Percentiles rank a stretch among this genome's conserved stretches.
Evolutionary conservation across 1,140 invertebrate species (phyloP).

Genomic region (Drosophila busckii): DNA sequence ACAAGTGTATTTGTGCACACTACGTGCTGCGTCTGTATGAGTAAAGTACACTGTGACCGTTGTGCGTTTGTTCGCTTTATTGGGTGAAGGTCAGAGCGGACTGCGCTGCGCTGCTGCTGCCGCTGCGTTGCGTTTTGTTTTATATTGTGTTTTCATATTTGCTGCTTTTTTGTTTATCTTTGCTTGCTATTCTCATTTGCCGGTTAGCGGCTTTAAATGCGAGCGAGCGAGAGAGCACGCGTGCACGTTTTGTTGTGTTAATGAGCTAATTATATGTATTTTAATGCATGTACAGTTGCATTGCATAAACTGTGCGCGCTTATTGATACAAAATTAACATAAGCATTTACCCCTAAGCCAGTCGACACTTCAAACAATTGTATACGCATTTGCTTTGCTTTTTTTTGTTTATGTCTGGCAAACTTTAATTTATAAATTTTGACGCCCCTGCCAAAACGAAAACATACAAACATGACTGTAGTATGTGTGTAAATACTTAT

Average conservation of each 20-base stretch:
- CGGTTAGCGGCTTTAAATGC: no score
- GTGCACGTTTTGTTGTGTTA: background rate
- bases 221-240: no score
- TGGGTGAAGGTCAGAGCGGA: slow-evolving; percentile 62
- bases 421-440: slow-evolving; percentile 49
- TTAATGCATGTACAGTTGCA: no score
- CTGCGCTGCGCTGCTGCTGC: slow-evolving; percentile 31
- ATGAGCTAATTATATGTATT: no score
- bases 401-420: slow-evolving; percentile 4
- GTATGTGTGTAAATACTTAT: slow-evolving; percentile 32
- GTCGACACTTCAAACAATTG: no score
- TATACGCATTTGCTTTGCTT: slow-evolving; percentile 11
- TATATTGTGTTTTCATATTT: slow-evolving; percentile 31
- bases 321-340: no score
- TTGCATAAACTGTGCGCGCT: no score
- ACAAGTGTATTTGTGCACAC: no score
- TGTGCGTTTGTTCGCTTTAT: slow-evolving; percentile 59
- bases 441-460: slow-evolving; percentile 39
- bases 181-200: slow-evolving; percentile 13
- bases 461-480: background rate
- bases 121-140: slow-evolving; percentile 34
- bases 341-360: no score
- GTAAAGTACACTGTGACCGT: no score
- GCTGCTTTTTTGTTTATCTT: slow-evolving; percentile 10
- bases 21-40: no score